Evolutionary conservation across 2,113 vertebrate species (phyloP), one percentile per base, ranked within the genome.

Genomic region (Carassius auratus): DNA sequence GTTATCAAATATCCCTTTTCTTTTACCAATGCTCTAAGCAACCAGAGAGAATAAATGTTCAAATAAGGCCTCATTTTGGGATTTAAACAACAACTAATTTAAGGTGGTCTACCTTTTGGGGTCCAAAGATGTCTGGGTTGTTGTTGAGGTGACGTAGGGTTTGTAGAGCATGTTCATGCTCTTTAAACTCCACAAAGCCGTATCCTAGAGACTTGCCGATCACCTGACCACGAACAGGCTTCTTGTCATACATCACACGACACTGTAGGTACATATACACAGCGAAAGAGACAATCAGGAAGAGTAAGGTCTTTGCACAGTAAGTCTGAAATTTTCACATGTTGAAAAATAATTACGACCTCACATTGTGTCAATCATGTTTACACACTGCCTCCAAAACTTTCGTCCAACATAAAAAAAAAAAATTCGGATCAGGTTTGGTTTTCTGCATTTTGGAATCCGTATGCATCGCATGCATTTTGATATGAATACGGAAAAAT

Each of bases 81-180:
- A 4, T 23, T 75, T 75, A n/a, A 75, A 73, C 19, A 19, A 42
- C 3, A 75, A 26, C 3, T 26, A 23, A 69, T 5, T n/a, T 52
- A 15, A 36, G 26, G 15, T 55, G 61, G 57, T 30, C 23, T 68
- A 97, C 97, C 96, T 98, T 98, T 30, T 94, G 91, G 1, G 94
- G 45, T 3, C 95, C 94, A n/a, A 97, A 98, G 88, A 97, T 78
- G 4, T 94, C 89, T 0, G 97, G 97, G 90, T 97, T 98, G 93
- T 98, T 98, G 95, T 98, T 98, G 81, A 97, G 91, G 87, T 94
- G 87, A 19, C 97, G 96, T 5, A 98, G 94, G 21, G 95, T 92
- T 3, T 85, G 73, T 75, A 98, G 92, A 3, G 97, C 96, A 0
- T 97, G 95, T 5, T 97, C 95, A 0, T 97, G 96, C 0, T 93